Base-by-base conservation (phyloP, 2,113 vertebrate genomes). In the Strix uralensis region DNA sequence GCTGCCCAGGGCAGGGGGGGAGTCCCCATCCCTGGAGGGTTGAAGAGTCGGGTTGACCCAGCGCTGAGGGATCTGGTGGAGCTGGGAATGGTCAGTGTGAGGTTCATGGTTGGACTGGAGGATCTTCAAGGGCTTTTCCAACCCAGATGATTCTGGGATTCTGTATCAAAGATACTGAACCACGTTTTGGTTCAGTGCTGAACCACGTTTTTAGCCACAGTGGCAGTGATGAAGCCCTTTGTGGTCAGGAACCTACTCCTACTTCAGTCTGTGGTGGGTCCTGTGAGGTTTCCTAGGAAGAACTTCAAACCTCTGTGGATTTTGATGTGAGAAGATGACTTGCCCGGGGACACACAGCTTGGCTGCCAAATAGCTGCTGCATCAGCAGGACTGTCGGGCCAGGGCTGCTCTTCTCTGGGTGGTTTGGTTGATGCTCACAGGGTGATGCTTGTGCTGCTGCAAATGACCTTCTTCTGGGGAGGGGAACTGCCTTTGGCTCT, bases 281-380 rank as follows among this genome's bases (percentile, higher is more conserved):
- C 77, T 67, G 42, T 18, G 29, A 34, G 26, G 71, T 79, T 93
- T 71, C 5, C 22, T 29, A 9, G 36, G 42, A 63, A 67, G 58
- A 87, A 40, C 30, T 58, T 77, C n/a, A 40, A 9, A 49, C 58
- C 52, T 62, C 21, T 52, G 40, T 62, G 81, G 42, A 46, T 23
- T 81, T 61, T 78, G 36, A 1, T 40, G 2, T 16, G 71, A 51
- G 54, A 5, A 46, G n/a, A 2, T 34, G 75, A 4, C 22, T 93
- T 0, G 0, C 22, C 12, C 9, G 5, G n/a, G 46, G 9, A 9
- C 23, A 3, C 1, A 9, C 29, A 47, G 69, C n/a, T 57, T 2
- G 62, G 36, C 69, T 91, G 55, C 36, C 34, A 18, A 44, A 29
- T 22, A 38, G 6, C 15, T 2, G 36, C 30, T 22, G 4, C 26